A percentile compares a stretch with the other conserved stretches of the same genome.
phyloP scores from a whole-genome alignment of 2,888 invertebrate genomes.

The Archips xylosteana region DNA sequence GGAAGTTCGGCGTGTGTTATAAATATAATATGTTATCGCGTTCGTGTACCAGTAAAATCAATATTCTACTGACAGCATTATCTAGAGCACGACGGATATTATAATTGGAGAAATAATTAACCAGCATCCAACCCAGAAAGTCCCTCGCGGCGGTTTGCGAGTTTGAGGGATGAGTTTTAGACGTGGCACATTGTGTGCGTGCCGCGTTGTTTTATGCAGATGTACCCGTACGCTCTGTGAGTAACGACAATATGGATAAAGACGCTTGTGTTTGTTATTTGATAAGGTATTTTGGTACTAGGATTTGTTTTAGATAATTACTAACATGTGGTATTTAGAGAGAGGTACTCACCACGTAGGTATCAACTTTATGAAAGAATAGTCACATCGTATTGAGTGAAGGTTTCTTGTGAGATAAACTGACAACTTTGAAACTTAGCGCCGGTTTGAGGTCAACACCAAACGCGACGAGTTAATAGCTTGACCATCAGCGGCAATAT shows the following conservation, averaged over 20 bases:
- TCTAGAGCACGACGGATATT: constrained; percentile 31
- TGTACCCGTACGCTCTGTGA: constrained; percentile 12
- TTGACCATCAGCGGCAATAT: too few species aligned
- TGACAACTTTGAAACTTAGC: too few species aligned
- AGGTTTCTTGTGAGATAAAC: too few species aligned
- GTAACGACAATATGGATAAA: constrained; percentile 1
- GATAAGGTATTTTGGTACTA: neutral
- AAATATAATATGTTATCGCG: constrained; percentile 12
- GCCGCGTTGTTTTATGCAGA: constrained; percentile 5
- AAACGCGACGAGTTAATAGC: too few species aligned
- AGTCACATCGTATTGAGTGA: too few species aligned
- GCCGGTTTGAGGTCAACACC: too few species aligned
- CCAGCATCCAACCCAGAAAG: constrained; percentile 24
- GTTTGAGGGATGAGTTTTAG: constrained; percentile 34
- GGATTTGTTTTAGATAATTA: too few species aligned
- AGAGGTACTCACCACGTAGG: too few species aligned
- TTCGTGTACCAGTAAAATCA: constrained; percentile 20
- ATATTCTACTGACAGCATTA: constrained; percentile 32
- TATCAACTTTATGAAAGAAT: too few species aligned
- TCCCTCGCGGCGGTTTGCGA: constrained; percentile 32
- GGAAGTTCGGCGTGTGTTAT: constrained; percentile 21
- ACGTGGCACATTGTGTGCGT: constrained; percentile 11
- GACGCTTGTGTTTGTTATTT: neutral
- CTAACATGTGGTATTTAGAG: too few species aligned
- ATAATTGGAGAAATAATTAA: constrained; percentile 38